Evolutionary conservation across 2,888 invertebrate species (phyloP).

Genomic region (Axea sp.): DNA sequence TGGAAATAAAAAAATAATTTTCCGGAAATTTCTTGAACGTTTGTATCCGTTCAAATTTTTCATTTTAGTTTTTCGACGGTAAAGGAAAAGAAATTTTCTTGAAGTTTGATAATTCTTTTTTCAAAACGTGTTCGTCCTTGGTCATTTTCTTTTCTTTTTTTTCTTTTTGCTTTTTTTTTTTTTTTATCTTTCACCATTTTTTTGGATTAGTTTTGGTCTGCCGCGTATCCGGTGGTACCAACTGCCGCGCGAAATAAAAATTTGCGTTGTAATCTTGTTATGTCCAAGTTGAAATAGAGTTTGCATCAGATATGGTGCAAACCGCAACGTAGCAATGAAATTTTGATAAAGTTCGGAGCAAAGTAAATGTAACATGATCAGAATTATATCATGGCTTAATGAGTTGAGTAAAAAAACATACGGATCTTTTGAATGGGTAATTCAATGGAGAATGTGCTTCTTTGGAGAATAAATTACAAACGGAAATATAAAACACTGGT

Average conservation of each 20-base stretch:
- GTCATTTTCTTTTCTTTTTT: slow-evolving; percentile 16
- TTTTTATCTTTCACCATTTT: slow-evolving; percentile 3
- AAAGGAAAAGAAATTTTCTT: slow-evolving; percentile 6
- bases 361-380: slow-evolving; percentile 55
- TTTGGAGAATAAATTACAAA: not conserved
- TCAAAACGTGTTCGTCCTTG: slow-evolving; percentile 33
- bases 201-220: slow-evolving; percentile 56
- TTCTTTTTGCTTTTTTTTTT: slow-evolving; percentile 8
- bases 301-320: slow-evolving; percentile 52
- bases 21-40: slow-evolving; percentile 11
- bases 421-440: slow-evolving; percentile 16
- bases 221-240: slow-evolving; percentile 31
- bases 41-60: slow-evolving; percentile 19
- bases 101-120: slow-evolving; percentile 30
- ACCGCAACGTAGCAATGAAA: slow-evolving; percentile 54
- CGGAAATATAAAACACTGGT: slow-evolving; percentile 5
- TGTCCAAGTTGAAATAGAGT: slow-evolving; percentile 59
- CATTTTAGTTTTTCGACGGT: slow-evolving; percentile 16
- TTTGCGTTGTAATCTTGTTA: slow-evolving; percentile 56
- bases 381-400: slow-evolving; percentile 42
- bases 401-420: slow-evolving; percentile 33
- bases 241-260: slow-evolving; percentile 53
- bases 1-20: too few relatives aligned
- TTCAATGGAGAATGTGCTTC: slow-evolving; percentile 8
- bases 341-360: slow-evolving; percentile 53